Evolutionary conservation across 2,797 vertebrate species (phyloP).

Genomic region (Triplophysa bombifrons): DNA sequence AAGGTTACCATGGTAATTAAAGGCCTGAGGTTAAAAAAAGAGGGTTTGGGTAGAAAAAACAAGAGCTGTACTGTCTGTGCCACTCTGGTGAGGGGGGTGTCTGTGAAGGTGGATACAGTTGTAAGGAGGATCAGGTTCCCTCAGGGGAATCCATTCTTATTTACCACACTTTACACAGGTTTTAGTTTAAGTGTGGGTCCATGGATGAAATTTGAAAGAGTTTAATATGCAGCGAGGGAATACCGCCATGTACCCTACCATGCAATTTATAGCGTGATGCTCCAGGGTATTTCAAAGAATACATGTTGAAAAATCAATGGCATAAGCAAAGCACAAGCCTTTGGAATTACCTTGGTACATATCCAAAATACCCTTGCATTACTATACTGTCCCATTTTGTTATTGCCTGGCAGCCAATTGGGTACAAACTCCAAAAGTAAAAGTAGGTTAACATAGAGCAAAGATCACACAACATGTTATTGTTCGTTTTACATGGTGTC

Average conservation of each 20-base stretch:
- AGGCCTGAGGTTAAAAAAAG: conserved; percentile 55
- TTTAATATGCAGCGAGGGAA: neutral
- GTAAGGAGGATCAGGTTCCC: conserved; percentile 37
- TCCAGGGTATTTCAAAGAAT: neutral
- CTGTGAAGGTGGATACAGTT: conserved; percentile 23
- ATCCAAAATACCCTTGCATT: neutral
- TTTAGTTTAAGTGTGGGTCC: neutral
- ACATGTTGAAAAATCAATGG: neutral
- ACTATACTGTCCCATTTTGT: neutral
- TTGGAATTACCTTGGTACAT: neutral
- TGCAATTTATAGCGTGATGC: too few relatives aligned
- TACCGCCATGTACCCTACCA: neutral
- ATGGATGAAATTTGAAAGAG: neutral
- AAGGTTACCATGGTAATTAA: conserved; percentile 73
- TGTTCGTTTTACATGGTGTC: neutral
- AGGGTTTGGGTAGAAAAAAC: conserved; percentile 36
- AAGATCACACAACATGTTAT: conserved; percentile 1
- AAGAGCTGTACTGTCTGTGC: conserved; percentile 37
- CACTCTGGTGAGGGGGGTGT: conserved; percentile 8
- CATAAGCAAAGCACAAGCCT: too few relatives aligned
- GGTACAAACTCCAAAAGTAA: neutral
- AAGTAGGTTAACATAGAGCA: neutral
- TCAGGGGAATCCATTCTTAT: conserved; percentile 33
- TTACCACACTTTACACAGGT: conserved; percentile 1
- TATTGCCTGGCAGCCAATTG: neutral